Evolutionary conservation across 2,113 vertebrate species (phyloP).

Genomic region (Ailurus styani): DNA sequence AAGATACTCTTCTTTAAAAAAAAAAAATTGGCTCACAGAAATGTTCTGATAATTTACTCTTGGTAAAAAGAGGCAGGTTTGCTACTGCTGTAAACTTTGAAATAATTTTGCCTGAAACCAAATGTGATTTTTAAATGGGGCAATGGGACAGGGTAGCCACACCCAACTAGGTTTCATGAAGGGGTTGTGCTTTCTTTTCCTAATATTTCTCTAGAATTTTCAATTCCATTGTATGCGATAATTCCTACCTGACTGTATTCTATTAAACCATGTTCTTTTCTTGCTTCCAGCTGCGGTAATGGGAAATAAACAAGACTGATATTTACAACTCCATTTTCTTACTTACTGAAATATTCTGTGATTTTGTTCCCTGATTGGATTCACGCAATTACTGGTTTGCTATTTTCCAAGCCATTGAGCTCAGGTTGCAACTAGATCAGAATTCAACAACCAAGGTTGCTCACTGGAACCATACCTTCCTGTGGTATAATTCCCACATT

Average conservation of each 20-base stretch:
- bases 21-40: not conserved
- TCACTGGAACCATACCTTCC: constrained; percentile 76
- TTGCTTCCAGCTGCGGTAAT: constrained; percentile 73
- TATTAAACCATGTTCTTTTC: constrained; percentile 60
- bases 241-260: constrained; percentile 45
- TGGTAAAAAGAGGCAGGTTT: not conserved
- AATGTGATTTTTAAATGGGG: not conserved
- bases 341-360: constrained; percentile 78
- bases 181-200: constrained; percentile 15
- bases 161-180: not conserved
- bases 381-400: constrained; percentile 81
- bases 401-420: constrained; percentile 81
- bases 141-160: not conserved
- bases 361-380: constrained; percentile 83
- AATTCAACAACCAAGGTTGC: constrained; percentile 69
- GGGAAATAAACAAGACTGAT: constrained; percentile 72
- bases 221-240: constrained; percentile 54
- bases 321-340: constrained; percentile 77
- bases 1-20: not conserved
- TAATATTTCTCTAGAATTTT: constrained; percentile 56
- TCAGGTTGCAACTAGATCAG: constrained; percentile 74
- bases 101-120: constrained; percentile 33
- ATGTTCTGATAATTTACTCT: constrained; percentile 30
- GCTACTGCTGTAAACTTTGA: not conserved
- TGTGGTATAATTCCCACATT: constrained; percentile 73